Percentiles rank a stretch among this genome's conserved stretches.
Evolutionary conservation across 1,140 invertebrate species (phyloP).

Genomic region (Stenopsyche tienmushanensis): DNA sequence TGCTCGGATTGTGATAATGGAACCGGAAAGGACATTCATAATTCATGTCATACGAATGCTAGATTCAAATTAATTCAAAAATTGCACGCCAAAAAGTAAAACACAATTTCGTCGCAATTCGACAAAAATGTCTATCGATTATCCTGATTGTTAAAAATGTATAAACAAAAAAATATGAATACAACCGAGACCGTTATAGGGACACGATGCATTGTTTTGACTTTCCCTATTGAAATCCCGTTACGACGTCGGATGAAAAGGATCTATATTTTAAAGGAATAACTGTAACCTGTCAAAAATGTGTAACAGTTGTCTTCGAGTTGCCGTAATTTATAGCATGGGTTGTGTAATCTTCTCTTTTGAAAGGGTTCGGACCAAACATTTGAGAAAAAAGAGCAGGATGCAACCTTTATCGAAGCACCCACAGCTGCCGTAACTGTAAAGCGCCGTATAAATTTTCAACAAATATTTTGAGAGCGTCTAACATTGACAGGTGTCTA

Average conservation of each 20-base stretch:
- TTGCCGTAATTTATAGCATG: conserved; percentile 26
- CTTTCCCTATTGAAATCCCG: not conserved
- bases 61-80: too few relatives aligned
- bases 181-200: not conserved
- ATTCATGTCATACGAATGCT: too few relatives aligned
- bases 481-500: not conserved
- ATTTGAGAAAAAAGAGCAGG: conserved; percentile 24
- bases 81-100: too few relatives aligned
- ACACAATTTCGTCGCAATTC: not conserved
- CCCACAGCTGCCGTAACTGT: not conserved
- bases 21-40: conserved; percentile 21
- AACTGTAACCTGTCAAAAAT: conserved; percentile 1
- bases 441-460: too few relatives aligned
- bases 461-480: not conserved
- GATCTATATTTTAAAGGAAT: not conserved
- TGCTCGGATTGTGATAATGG: not conserved
- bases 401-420: conserved; percentile 2
- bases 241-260: not conserved
- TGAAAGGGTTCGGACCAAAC: conserved; percentile 29
- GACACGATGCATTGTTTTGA: not conserved
- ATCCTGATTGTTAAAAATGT: not conserved
- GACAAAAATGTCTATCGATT: not conserved
- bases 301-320: conserved; percentile 5
- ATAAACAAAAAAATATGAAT: not conserved
- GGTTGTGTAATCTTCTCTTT: conserved; percentile 31